These are phyloP conservation scores for Pteruthius melanotis DNA, from an alignment of 2,113 vertebrate genomes.

Conservation along the genomic window DNA sequence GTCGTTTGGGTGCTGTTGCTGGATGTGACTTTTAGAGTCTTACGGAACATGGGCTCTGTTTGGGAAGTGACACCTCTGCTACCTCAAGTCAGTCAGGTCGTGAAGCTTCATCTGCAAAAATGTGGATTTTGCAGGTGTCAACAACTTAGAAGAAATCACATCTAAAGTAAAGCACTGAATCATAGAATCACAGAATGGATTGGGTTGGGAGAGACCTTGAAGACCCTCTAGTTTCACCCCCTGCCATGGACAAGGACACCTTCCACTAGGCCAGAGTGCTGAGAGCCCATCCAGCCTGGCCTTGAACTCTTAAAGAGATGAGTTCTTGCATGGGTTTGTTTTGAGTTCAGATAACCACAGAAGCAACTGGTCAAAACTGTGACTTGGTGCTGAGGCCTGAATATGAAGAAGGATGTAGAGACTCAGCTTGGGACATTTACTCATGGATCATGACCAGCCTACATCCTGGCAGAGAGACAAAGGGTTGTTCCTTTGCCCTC, in stretches of 20 bases:
- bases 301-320: not conserved
- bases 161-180: not conserved
- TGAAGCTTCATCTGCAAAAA: not conserved
- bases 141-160: not conserved
- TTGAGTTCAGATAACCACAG: not conserved
- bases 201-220: not conserved
- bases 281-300: not conserved
- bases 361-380: not conserved
- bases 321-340: not conserved
- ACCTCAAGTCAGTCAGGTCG: not conserved
- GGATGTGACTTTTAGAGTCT: not conserved
- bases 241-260: not conserved
- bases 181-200: not conserved
- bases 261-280: not conserved
- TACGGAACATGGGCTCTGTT: not conserved
- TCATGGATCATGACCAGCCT: not conserved
- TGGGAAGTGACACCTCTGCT: not conserved
- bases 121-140: rapidly evolving
- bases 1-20: not conserved
- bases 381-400: not conserved
- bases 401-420: not conserved
- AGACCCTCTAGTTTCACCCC: not conserved
- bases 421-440: not conserved
- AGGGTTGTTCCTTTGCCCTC: not conserved
- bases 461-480: not conserved